Conservation (phyloP, 2,888 invertebrate species). For the Keiferia lycopersicella region DNA sequence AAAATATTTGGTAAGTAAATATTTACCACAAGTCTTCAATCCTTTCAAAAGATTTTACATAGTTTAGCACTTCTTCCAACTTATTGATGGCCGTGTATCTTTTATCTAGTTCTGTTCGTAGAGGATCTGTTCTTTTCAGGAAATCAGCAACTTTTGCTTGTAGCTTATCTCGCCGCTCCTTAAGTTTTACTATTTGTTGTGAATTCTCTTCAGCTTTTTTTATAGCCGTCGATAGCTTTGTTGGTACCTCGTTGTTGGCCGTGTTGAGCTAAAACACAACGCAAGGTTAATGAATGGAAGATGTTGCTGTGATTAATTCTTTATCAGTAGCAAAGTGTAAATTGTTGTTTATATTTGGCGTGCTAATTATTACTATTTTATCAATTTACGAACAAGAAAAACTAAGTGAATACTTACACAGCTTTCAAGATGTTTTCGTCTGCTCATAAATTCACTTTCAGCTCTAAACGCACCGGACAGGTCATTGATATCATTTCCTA, state of each 20-base stretch:
- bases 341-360: too few species aligned
- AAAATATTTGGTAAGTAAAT: neutral
- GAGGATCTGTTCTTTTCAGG: slow-evolving; percentile 61
- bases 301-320: too few species aligned
- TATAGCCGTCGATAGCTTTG: slow-evolving; percentile 83
- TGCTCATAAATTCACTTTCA: slow-evolving; percentile 54
- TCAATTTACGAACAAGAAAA: slow-evolving; percentile 15
- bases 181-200: slow-evolving; percentile 71
- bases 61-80: slow-evolving; percentile 82
- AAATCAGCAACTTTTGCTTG: slow-evolving; percentile 64
- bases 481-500: slow-evolving; percentile 67
- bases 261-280: slow-evolving; percentile 80
- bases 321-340: too few species aligned
- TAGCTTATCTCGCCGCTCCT: slow-evolving; percentile 70
- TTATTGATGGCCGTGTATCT: slow-evolving; percentile 72
- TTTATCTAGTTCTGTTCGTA: slow-evolving; percentile 69
- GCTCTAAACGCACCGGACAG: slow-evolving; percentile 50
- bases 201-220: slow-evolving; percentile 81
- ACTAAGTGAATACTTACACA: slow-evolving; percentile 50
- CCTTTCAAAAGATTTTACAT: slow-evolving; percentile 85
- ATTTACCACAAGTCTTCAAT: slow-evolving; percentile 86
- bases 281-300: neutral
- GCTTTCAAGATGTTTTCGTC: slow-evolving; percentile 54
- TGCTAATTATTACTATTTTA: neutral
- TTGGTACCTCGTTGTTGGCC: slow-evolving; percentile 83